Evolutionary conservation across 2,888 invertebrate genomes (phyloP).

Genomic region (Desoria tigrina): DNA sequence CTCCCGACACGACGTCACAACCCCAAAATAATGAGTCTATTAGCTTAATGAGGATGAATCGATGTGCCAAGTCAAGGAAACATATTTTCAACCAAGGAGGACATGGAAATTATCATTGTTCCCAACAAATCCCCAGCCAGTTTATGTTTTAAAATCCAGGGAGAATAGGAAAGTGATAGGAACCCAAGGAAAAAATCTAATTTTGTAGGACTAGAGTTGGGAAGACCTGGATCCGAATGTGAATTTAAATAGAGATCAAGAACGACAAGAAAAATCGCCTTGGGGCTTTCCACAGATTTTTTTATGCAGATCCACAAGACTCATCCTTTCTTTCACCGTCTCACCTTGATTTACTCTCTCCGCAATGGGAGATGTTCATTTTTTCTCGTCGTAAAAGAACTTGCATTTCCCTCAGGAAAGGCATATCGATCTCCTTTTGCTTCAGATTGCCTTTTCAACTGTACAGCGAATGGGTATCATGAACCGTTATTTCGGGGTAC

Average conservation of each 20-base stretch:
- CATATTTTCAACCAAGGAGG: too few relatives aligned
- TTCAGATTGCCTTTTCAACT: not conserved
- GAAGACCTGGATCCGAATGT: not conserved
- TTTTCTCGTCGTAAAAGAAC: not conserved
- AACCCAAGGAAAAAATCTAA: too few relatives aligned
- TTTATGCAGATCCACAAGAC: not conserved
- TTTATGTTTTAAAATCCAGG: too few relatives aligned
- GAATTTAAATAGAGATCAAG: slow-evolving; percentile 8
- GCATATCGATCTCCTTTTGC: not conserved
- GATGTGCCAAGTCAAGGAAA: too few relatives aligned
- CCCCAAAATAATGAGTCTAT: too few relatives aligned
- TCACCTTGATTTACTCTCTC: not conserved
- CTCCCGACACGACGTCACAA: too few relatives aligned
- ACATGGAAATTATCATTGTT: too few relatives aligned
- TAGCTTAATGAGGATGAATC: too few relatives aligned
- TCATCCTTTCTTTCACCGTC: not conserved
- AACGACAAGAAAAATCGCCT: slow-evolving; percentile 8
- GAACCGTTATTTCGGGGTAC: too few relatives aligned
- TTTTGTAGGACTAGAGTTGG: not conserved
- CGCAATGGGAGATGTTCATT: not conserved
- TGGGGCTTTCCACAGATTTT: not conserved
- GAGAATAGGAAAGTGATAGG: too few relatives aligned
- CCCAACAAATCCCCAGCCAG: too few relatives aligned
- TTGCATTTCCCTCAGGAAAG: not conserved
- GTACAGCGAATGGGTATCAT: too few relatives aligned